A percentile compares a stretch with the other conserved stretches of the same genome.
These are phyloP conservation scores for Phocoena sinus DNA, from an alignment of 2,113 vertebrate species.

Conservation along the genomic window DNA sequence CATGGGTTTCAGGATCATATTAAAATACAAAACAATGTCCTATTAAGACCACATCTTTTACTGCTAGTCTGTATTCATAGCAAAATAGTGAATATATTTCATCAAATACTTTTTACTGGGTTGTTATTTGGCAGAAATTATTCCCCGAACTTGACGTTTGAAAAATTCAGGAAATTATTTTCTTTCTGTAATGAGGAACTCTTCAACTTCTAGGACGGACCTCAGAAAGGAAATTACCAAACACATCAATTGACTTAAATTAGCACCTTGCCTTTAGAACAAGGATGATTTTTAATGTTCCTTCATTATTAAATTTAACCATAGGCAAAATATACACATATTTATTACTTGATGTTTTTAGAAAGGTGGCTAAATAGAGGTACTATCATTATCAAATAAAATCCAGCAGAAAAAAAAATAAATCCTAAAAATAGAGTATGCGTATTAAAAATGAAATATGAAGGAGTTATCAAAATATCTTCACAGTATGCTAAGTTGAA, in stretches of 20 bases:
- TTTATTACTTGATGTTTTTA: neutral
- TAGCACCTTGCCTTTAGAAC: neutral
- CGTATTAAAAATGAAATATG: neutral
- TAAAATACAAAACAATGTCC: slow-evolving; percentile 45
- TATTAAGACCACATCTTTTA: neutral
- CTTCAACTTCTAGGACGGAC: neutral
- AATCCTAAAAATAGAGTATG: neutral
- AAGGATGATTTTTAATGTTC: neutral
- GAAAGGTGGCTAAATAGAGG: neutral
- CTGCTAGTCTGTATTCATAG: neutral
- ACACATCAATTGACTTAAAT: slow-evolving; percentile 25
- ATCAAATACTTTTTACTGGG: slow-evolving; percentile 16
- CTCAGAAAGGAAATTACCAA: neutral
- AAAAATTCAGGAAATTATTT: slow-evolving; percentile 30
- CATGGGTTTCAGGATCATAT: neutral
- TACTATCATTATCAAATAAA: neutral
- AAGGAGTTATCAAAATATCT: neutral
- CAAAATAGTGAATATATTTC: neutral
- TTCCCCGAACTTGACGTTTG: slow-evolving; percentile 36
- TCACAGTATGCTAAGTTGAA: neutral
- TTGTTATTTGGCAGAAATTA: slow-evolving; percentile 54
- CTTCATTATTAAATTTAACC: neutral
- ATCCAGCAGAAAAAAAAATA: neutral
- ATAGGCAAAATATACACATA: neutral
- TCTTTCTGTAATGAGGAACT: slow-evolving; percentile 44